Evolutionary conservation across 2,888 invertebrate genomes (phyloP), one percentile per base, ranked within the genome.

Genomic region (Pseudolycoriella hygida): DNA sequence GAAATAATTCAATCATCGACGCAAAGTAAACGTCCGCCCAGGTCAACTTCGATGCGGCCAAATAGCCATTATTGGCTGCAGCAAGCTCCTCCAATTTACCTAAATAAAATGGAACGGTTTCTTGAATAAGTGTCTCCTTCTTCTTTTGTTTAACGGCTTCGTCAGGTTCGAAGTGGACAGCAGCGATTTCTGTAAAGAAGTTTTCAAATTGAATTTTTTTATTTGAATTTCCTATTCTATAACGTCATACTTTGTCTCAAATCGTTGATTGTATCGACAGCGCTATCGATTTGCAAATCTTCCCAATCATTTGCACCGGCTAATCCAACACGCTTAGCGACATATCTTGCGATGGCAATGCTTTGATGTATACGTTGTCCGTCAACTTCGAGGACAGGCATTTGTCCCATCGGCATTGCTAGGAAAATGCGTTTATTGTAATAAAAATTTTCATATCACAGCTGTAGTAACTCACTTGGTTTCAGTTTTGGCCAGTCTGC

Each of bases 11-110:
- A 50, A 73, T 60, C 50, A 74, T 60, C 46, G 67, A 71, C 43
- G 72, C 71, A 50, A 78, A 73, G 49, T 66, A 67, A 11, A 79
- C 54, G 58, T 79, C 79, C 43, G 76, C 78, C 76, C 77, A 78
- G 20, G 76, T 72, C 17, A 78, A 60, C 72, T 73, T 3, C 18
- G 18, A 17, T 8, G 25, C 25, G 4, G 62, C 69, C 12, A 72
- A 60, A 51, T 68, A 64, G 11, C 71, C 71, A 12, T 59, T 61
- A 50, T 72, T 71, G n/a, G 64, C 58, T 50, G 68, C 63, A 2
- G 67, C 68, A 44, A 65, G 61, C 10, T 59, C 58, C 43, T 72
- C 70, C 17, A 72, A 54, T 54, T 66, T 67, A 34, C 62, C 59
- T 52, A 69, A 49, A 45, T 64, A 67, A 47, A 54, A 67, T 2